phyloP scores from a whole-genome alignment of 2,888 invertebrate species.

The Amphipyra tragopoginis region DNA sequence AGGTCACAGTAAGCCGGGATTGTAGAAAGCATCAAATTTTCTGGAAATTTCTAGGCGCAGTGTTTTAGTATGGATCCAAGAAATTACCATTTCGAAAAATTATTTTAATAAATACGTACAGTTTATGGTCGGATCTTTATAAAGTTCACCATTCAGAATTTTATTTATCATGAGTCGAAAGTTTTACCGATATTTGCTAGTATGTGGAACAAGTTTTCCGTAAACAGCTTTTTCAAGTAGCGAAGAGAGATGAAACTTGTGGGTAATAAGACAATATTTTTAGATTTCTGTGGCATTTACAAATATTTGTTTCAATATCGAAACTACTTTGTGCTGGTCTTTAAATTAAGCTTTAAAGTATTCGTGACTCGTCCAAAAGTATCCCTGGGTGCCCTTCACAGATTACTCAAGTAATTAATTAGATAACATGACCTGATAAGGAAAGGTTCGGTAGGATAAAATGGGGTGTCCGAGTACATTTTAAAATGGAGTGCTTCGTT shows the following conservation, averaged over 20 bases:
- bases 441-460: constrained; percentile 22
- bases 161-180: not conserved
- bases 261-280: too few species aligned
- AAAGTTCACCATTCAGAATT: constrained; percentile 11
- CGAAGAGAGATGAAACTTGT: not conserved
- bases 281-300: too few species aligned
- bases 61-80: not conserved
- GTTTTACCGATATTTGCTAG: not conserved
- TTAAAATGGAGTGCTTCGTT: constrained; percentile 4
- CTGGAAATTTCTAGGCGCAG: not conserved
- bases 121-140: not conserved
- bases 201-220: not conserved
- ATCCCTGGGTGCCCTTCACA: constrained; percentile 1
- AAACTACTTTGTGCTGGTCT: constrained; percentile 7
- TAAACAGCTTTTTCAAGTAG: not conserved
- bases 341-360: constrained; percentile 24
- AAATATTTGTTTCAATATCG: not conserved
- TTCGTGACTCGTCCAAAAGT: constrained; percentile 22
- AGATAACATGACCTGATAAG: constrained; percentile 12
- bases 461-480: constrained; percentile 8
- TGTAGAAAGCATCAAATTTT: not conserved
- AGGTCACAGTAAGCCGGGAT: constrained; percentile 15
- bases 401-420: constrained; percentile 31
- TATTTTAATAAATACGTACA: constrained; percentile 5
- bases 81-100: not conserved